Evolutionary conservation across 2,888 invertebrate genomes (phyloP).

Genomic region (Toxonevra muliebris): DNA sequence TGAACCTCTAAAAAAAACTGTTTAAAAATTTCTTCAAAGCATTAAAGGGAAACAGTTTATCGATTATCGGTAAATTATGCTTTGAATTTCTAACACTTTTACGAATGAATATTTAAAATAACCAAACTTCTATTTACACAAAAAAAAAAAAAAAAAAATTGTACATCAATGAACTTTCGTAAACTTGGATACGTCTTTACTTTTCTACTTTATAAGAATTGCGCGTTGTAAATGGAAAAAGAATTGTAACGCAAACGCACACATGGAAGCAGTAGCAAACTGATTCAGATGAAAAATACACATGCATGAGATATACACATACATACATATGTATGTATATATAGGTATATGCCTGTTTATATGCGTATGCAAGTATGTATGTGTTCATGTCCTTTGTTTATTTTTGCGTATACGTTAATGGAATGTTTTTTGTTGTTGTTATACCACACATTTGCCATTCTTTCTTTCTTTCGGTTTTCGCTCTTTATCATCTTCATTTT

Average conservation of each 20-base stretch:
- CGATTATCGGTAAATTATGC: constrained; percentile 22
- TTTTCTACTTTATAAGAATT: no score
- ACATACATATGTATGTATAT: background rate
- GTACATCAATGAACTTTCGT: no score
- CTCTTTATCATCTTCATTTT: no score
- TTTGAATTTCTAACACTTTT: background rate
- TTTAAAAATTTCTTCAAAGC: no score
- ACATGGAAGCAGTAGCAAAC: no score
- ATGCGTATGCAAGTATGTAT: constrained; percentile 9
- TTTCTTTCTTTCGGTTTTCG: background rate
- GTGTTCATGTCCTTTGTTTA: constrained; percentile 12
- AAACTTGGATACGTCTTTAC: no score
- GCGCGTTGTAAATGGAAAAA: no score
- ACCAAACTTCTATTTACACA: background rate
- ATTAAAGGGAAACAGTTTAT: background rate
- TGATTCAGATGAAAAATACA: background rate
- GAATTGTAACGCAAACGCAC: no score
- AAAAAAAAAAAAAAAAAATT: no score
- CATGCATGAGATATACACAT: background rate
- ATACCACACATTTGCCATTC: background rate
- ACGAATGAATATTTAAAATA: background rate
- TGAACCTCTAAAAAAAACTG: no score
- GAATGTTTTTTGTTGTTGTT: constrained; percentile 8
- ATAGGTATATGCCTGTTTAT: background rate
- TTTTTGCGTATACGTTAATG: constrained; percentile 16